A percentile compares a stretch with the other conserved stretches of the same genome.
Conservation (phyloP, 2,113 vertebrate genomes). For the Tyto alba region DNA sequence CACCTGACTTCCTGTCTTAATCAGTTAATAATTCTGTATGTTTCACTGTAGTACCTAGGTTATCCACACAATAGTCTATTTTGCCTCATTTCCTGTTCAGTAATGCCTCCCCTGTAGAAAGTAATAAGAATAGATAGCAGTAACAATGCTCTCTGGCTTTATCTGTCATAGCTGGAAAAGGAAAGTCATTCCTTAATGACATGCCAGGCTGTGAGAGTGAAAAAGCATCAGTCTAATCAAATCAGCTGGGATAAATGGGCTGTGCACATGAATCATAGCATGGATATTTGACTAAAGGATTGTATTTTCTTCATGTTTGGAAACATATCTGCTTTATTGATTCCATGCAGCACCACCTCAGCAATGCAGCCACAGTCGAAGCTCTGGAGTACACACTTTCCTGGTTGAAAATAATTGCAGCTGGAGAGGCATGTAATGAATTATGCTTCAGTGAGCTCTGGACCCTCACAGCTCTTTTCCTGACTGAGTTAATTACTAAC, state of each 20-base stretch:
- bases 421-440: not conserved
- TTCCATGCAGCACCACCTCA: not conserved
- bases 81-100: not conserved
- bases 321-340: not conserved
- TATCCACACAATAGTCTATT: fast-evolving
- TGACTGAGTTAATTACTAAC: not conserved
- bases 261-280: not conserved
- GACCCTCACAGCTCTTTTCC: too few species aligned
- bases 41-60: not conserved
- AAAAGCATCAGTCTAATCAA: not conserved
- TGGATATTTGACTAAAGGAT: not conserved
- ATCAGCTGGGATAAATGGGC: not conserved
- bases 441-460: not conserved
- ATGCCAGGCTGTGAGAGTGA: too few species aligned
- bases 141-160: not conserved
- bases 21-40: not conserved
- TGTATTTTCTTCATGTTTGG: not conserved
- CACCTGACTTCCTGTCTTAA: not conserved
- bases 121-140: not conserved
- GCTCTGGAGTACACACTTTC: not conserved
- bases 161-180: not conserved
- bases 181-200: not conserved
- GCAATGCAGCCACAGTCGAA: not conserved
- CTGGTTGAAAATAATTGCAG: not conserved
- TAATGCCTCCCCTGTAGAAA: not conserved